Conservation (phyloP, 2,888 invertebrate species). For the Bembecia ichneumoniformis region DNA sequence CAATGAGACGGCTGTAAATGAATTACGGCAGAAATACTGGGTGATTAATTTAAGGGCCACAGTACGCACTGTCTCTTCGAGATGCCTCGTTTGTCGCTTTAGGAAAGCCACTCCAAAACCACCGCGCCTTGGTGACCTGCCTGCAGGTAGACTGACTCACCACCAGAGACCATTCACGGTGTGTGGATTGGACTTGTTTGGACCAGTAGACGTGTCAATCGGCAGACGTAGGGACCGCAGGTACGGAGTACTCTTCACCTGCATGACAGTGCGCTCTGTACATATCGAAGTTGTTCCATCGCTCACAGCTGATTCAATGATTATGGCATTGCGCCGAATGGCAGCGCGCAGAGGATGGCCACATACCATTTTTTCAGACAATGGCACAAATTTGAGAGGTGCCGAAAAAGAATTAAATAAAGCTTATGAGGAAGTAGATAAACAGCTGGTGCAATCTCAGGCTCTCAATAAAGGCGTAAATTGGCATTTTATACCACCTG, state of each 20-base stretch:
- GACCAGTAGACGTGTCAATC: no score
- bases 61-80: conserved; percentile 2
- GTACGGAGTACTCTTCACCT: conserved; percentile 16
- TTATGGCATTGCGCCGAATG: conserved; percentile 17
- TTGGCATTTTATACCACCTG: conserved; percentile 14
- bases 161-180: no score
- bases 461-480: conserved; percentile 2
- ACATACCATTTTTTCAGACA: conserved; percentile 8
- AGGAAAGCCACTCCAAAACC: not conserved
- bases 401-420: conserved; percentile 1
- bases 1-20: conserved; percentile 13
- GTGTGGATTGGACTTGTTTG: no score
- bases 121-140: conserved; percentile 9
- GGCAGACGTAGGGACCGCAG: no score
- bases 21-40: conserved; percentile 15
- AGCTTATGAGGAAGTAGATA: not conserved
- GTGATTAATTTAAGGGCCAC: conserved; percentile 12
- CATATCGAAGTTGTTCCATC: conserved; percentile 12
- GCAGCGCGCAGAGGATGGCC: conserved; percentile 15
- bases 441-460: not conserved
- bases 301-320: no score
- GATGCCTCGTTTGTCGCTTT: conserved; percentile 6
- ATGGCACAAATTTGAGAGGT: conserved; percentile 9
- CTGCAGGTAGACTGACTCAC: conserved; percentile 6
- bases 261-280: conserved; percentile 14